phyloP scores from a whole-genome alignment of 2,888 invertebrate genomes.

The Dryocosmus kuriphilus region DNA sequence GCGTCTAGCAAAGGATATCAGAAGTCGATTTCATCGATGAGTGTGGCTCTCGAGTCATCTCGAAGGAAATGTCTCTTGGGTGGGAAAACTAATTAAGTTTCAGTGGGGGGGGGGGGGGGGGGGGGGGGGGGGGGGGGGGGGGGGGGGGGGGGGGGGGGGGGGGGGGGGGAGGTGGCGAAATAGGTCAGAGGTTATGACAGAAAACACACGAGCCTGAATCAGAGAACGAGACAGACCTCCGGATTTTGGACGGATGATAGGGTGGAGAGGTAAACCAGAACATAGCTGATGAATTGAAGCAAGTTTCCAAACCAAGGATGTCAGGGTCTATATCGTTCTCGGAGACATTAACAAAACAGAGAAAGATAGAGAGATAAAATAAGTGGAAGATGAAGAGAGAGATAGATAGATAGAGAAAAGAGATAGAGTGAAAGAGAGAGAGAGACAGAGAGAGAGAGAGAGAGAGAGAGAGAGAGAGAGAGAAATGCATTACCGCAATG shows the following conservation, averaged over 20 bases:
- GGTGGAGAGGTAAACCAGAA: background rate
- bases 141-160: background rate
- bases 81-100: slow-evolving; percentile 38
- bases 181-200: slow-evolving; percentile 44
- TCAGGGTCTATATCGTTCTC: slow-evolving; percentile 27
- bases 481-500: slow-evolving; percentile 78
- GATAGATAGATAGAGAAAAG: slow-evolving; percentile 45
- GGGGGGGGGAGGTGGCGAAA: slow-evolving; percentile 22
- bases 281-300: slow-evolving; percentile 21
- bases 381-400: slow-evolving; percentile 54
- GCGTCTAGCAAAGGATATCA: slow-evolving; percentile 18
- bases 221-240: slow-evolving; percentile 60
- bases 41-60: slow-evolving; percentile 25
- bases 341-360: slow-evolving; percentile 1
- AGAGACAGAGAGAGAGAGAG: slow-evolving; percentile 61
- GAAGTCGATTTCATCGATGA: slow-evolving; percentile 17
- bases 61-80: slow-evolving; percentile 20
- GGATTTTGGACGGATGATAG: slow-evolving; percentile 65
- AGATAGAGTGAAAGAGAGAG: slow-evolving; percentile 50
- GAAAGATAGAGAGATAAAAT: slow-evolving; percentile 55
- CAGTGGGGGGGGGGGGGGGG: slow-evolving; percentile 15
- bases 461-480: slow-evolving; percentile 73
- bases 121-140: slow-evolving; percentile 7
- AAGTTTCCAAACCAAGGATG: background rate
- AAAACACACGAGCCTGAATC: slow-evolving; percentile 37